These are phyloP conservation scores for Drosophila limbata DNA, from an alignment of 2,888 invertebrate species.

Conservation along the genomic window DNA sequence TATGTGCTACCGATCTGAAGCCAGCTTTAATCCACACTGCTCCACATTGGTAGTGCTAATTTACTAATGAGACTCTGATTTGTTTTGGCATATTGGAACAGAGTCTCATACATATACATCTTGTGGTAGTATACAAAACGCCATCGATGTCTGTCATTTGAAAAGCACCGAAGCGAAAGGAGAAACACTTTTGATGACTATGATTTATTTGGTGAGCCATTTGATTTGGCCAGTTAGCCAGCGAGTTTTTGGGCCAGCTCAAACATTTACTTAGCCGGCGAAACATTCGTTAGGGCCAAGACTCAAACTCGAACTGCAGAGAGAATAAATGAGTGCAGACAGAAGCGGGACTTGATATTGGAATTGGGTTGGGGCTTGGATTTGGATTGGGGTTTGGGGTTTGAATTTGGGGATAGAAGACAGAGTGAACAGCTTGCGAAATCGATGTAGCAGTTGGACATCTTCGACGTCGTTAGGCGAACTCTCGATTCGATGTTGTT, in stretches of 20 bases:
- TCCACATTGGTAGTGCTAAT: constrained; percentile 69
- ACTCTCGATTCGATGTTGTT: constrained; percentile 37
- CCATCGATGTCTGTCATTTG: constrained; percentile 47
- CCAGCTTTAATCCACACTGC: constrained; percentile 1
- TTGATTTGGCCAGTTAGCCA: constrained; percentile 46
- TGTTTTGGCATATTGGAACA: constrained; percentile 52
- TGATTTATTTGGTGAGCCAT: constrained; percentile 61
- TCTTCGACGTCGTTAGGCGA: constrained; percentile 66
- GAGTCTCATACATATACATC: constrained; percentile 14
- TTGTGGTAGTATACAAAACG: constrained; percentile 8
- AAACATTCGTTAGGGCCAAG: constrained; percentile 45
- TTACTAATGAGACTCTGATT: constrained; percentile 83
- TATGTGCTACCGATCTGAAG: background rate
- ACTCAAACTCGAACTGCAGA: constrained; percentile 26
- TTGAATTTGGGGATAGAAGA: constrained; percentile 25
- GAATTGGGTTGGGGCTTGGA: constrained; percentile 47
- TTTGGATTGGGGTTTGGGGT: constrained; percentile 21
- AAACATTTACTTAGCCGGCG: constrained; percentile 54
- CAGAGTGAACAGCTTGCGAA: constrained; percentile 54
- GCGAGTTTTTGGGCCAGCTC: constrained; percentile 13
- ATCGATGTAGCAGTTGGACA: constrained; percentile 67
- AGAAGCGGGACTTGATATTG: constrained; percentile 56
- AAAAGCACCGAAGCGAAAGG: constrained; percentile 39
- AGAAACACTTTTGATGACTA: constrained; percentile 48
- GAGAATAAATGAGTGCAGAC: constrained; percentile 64